Evolutionary conservation across 2,113 vertebrate genomes (phyloP), one percentile per base, ranked within the genome.

Genomic region (Cichladusa arquata): DNA sequence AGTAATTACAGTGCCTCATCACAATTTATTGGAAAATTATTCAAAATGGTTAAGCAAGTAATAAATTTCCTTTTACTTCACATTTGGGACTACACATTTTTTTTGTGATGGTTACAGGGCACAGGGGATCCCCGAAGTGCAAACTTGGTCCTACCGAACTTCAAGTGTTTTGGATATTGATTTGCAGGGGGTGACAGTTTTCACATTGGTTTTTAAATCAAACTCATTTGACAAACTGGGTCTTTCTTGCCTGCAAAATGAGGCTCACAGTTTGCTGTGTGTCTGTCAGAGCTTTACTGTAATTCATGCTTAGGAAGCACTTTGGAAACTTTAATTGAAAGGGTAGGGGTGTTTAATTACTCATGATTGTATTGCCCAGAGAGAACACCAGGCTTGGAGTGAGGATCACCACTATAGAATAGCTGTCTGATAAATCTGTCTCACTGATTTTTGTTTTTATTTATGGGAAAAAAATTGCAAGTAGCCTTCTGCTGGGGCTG

Each of bases 1-100:
- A 51, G 79, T 87, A 92, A 90, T 92, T 95, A 93, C 70, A 79
- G 26, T 70, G 53, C 26, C 66, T 85, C 79, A 79, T 85, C 62
- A 79, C 4, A 3, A 86, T 45, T 58, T 91, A 92, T 67, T 69
- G 45, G 50, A 85, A 94, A 94, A 92, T 82, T 89, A 92, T 84
- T 91, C 77, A 64, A 67, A 83, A 81, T 33, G 6, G 23, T 92
- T 50, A 72, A 87, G 74, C 45, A 81, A 93, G n/a, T 50, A 57
- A 86, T 31, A 57, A 40, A 54, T 61, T 61, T 76, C 66, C 29
- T 58, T 62, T 53, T 54, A 19, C 38, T 44, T 81, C 50, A 25
- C 16, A 20, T 76, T 88, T 91, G 76, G 69, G 74, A 70, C 45
- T 13, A 44, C 26, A 40, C 1, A 10, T 1, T 73, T 65, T 65